Evolutionary conservation across 2,113 vertebrate genomes (phyloP).

Genomic region (Myxocyprinus asiaticus): DNA sequence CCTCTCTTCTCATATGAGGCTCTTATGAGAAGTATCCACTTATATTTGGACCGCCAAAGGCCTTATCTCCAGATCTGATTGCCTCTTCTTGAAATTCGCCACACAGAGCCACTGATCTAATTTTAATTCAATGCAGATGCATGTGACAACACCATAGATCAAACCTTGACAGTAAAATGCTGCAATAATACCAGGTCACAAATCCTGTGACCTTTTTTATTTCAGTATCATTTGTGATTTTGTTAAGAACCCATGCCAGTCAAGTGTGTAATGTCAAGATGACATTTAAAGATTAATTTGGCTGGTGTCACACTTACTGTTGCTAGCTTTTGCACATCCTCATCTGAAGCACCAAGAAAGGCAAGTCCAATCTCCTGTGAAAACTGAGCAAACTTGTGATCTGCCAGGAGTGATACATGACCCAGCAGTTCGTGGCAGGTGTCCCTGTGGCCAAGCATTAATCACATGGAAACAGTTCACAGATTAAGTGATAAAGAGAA

Average conservation of each 20-base stretch:
- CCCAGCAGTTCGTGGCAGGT: constrained; percentile 97
- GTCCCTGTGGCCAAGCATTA: too few relatives aligned
- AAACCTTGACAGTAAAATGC: constrained; percentile 30
- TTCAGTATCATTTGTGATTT: constrained; percentile 29
- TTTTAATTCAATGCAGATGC: constrained; percentile 27
- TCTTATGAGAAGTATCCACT: background rate
- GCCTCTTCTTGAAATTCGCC: constrained; percentile 6
- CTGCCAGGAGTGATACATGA: constrained; percentile 93
- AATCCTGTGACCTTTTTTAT: constrained; percentile 42
- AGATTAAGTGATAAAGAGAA: too few relatives aligned
- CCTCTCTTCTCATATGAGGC: background rate
- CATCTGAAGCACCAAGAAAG: constrained; percentile 95
- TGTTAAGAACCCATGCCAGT: constrained; percentile 3
- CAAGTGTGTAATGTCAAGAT: background rate
- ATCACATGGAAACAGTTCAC: too few relatives aligned
- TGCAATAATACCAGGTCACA: constrained; percentile 1
- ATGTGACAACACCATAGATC: constrained; percentile 29
- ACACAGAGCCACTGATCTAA: constrained; percentile 1
- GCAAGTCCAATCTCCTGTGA: constrained; percentile 97
- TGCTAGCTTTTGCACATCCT: constrained; percentile 93
- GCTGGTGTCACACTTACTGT: constrained; percentile 79
- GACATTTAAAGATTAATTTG: too few relatives aligned
- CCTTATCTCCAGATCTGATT: constrained; percentile 33
- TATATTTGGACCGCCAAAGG: too few relatives aligned
- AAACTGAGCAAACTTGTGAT: constrained; percentile 97